Percentiles rank a stretch among this genome's conserved stretches.
phyloP scores from a whole-genome alignment of 2,888 invertebrate genomes.

The Kuschelorhynchus macadamiae region DNA sequence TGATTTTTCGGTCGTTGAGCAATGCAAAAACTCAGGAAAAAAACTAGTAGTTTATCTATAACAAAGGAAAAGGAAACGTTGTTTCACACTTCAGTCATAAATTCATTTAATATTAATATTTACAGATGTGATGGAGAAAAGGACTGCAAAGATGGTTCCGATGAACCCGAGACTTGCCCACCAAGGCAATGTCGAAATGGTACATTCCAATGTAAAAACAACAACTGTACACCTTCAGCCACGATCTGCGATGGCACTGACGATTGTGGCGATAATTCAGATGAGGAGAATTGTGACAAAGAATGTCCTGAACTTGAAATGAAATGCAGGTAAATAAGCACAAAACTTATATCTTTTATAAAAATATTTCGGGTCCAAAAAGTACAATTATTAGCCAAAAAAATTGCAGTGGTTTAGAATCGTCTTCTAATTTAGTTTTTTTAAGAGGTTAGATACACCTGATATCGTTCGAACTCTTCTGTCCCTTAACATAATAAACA shows the following conservation, averaged over 20 bases:
- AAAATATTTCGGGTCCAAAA: too few species aligned
- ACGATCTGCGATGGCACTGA: slow-evolving; percentile 94
- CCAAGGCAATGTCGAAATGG: slow-evolving; percentile 88
- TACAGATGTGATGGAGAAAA: slow-evolving; percentile 88
- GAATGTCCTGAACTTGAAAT: slow-evolving; percentile 92
- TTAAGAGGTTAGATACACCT: too few species aligned
- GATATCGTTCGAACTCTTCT: too few species aligned
- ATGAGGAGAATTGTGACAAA: slow-evolving; percentile 87
- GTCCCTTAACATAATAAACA: too few species aligned
- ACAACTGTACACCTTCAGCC: slow-evolving; percentile 92
- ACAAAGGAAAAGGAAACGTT: too few species aligned
- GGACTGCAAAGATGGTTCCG: slow-evolving; percentile 92
- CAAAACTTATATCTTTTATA: too few species aligned
- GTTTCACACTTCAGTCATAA: background rate
- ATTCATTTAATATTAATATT: slow-evolving; percentile 52
- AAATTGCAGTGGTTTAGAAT: too few species aligned
- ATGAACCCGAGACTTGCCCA: slow-evolving; percentile 89
- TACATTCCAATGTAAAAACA: slow-evolving; percentile 94
- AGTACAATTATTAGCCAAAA: too few species aligned
- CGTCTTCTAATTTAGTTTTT: too few species aligned
- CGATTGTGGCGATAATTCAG: slow-evolving; percentile 93
- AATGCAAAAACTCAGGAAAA: too few species aligned
- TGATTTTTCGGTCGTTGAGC: too few species aligned
- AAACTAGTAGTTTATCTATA: too few species aligned
- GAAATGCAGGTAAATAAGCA: slow-evolving; percentile 81